Evolutionary conservation across 2,797 vertebrate species (phyloP).

Genomic region (Myiothlypis coronata): DNA sequence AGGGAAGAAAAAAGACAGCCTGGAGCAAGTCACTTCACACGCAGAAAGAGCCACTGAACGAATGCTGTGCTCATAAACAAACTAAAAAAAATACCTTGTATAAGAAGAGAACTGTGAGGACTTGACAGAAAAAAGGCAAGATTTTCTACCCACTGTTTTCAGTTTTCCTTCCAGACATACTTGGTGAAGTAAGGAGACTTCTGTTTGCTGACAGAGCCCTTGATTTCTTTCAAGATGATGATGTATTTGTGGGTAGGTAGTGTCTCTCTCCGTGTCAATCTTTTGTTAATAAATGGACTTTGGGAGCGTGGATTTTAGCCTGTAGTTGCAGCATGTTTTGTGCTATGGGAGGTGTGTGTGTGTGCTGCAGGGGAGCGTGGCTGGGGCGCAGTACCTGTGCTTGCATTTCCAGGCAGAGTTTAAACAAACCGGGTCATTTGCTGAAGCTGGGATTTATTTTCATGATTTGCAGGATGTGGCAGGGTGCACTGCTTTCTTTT

Average conservation of each 20-base stretch:
- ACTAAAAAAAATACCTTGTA: constrained; percentile 70
- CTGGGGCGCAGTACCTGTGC: constrained; percentile 26
- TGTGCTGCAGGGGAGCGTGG: constrained; percentile 38
- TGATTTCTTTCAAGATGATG: constrained; percentile 86
- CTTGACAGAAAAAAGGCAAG: constrained; percentile 79
- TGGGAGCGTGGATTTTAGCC: constrained; percentile 55
- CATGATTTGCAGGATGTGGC: neutral
- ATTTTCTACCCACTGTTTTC: constrained; percentile 77
- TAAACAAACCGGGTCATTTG: constrained; percentile 57
- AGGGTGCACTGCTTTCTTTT: neutral
- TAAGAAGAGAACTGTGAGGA: constrained; percentile 77
- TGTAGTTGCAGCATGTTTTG: constrained; percentile 22
- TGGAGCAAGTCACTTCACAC: constrained; percentile 78
- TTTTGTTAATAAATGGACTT: constrained; percentile 72
- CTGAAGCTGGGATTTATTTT: constrained; percentile 63
- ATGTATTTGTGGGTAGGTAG: constrained; percentile 91
- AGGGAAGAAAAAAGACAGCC: constrained; percentile 69
- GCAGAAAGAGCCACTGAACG: constrained; percentile 73
- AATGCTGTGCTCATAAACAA: constrained; percentile 76
- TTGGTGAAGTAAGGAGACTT: constrained; percentile 84
- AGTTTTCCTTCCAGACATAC: constrained; percentile 80
- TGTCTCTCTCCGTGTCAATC: constrained; percentile 67
- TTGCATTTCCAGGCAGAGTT: constrained; percentile 54
- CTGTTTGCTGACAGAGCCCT: constrained; percentile 79
- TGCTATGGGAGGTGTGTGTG: constrained; percentile 43